Base-by-base conservation (phyloP, 2,113 vertebrate species). In the Lucifuga dentata region DNA sequence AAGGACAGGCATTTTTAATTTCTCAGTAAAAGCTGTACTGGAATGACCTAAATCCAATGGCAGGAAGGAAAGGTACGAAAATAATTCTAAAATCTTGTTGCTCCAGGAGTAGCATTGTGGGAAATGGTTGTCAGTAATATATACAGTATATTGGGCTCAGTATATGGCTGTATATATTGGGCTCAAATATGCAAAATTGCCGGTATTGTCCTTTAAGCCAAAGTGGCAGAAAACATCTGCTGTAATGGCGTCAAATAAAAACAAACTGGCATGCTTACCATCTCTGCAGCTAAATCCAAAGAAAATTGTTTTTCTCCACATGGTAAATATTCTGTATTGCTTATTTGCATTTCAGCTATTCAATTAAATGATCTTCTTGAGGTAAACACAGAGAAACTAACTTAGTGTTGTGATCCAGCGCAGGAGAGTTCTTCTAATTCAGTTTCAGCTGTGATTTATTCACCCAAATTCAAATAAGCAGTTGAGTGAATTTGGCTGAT, bases 321-420 rank as follows among this genome's bases (percentile, higher is more conserved):
- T 2, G 32, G 21, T 9, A 60, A 45, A 9, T 26, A 58, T 67
- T 52, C 53, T 39, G 39, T 5, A 5, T 11, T 2, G 45, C 56
- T 56, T 19, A 68, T 80, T 64, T 73, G 46, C 64, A 64, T 81
- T 40, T 11, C 20, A 62, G 45, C 68, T 73, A 52, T 60, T 66
- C 40, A 23, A 7, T 71, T 75, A 73, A 78, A 80, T 76, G 66
- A 83, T 71, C 67, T 81, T 68, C 41, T 45, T 38, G 35, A 46
- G 41, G 60, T 76, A 73, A 80, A 79, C 72, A 66, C 12, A 32
- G 46, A 70, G 39, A 62, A 43, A 85, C 81, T 71, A 70, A 56
- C 77, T 80, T 64, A 67, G 55, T 56, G 64, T 45, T 78, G 56
- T 68, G 70, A 76, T 73, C 41, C 15, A 39, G 33, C 21, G 35